These are phyloP conservation scores for Phaenicophaeus curvirostris DNA, from an alignment of 2,797 vertebrate species.

Conservation along the genomic window DNA sequence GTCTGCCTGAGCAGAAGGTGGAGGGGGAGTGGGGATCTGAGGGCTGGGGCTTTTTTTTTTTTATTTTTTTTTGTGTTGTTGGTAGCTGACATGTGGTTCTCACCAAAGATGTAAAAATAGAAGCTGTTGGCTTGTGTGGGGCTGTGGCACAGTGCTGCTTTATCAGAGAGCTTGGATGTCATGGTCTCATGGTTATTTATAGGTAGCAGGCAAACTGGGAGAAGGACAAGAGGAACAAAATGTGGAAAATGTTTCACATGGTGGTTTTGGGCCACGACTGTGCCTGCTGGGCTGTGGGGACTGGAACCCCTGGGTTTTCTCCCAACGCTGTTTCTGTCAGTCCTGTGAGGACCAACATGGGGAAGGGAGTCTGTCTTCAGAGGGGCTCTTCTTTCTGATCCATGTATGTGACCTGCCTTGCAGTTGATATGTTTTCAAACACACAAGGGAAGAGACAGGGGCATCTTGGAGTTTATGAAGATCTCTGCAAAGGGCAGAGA, in stretches of 20 bases:
- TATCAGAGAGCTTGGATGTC: conserved; percentile 60
- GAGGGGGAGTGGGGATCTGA: conserved; percentile 47
- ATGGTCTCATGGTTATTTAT: conserved; percentile 66
- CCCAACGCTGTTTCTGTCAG: accelerated
- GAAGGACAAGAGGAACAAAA: neutral
- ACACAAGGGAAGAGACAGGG: accelerated
- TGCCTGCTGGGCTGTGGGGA: neutral
- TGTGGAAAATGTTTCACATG: accelerated
- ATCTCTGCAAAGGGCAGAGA: neutral
- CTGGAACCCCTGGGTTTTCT: neutral
- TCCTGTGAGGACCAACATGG: accelerated
- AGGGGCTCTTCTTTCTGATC: neutral
- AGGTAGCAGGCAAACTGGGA: conserved; percentile 47
- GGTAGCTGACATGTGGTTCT: conserved; percentile 70
- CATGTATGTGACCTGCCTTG: neutral
- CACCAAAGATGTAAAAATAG: conserved; percentile 74
- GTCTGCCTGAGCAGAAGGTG: conserved; percentile 63
- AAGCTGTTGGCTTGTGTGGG: conserved; percentile 46
- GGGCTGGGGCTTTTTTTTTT: neutral
- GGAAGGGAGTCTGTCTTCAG: neutral
- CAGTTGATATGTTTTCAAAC: neutral
- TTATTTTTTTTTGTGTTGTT: conserved; percentile 22
- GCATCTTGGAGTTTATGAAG: neutral
- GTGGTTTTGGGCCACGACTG: neutral
- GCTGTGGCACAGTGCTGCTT: conserved; percentile 3